Percentiles rank a stretch among this genome's conserved stretches.
Conservation (phyloP, 2,888 invertebrate species). For the Pharmacophagus antenor region DNA sequence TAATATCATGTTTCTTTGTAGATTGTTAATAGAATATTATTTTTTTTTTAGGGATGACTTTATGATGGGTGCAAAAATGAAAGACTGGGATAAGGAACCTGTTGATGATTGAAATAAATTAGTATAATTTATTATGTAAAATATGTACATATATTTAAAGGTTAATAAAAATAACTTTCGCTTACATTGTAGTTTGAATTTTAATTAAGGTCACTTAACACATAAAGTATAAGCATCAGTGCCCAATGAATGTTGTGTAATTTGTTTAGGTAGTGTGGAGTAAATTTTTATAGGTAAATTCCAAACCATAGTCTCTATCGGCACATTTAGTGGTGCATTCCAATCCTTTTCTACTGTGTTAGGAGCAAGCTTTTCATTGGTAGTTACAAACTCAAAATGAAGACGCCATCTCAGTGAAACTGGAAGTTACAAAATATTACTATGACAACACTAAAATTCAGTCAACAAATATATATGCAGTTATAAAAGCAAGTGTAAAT, state of each 20-base stretch:
- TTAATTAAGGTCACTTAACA: constrained; percentile 41
- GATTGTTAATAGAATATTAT: constrained; percentile 35
- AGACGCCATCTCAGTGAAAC: constrained; percentile 95
- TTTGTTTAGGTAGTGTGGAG: constrained; percentile 92
- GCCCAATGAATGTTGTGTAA: constrained; percentile 83
- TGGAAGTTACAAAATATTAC: constrained; percentile 55
- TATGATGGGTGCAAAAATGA: constrained; percentile 93
- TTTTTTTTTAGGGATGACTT: constrained; percentile 88
- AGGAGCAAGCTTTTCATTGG: constrained; percentile 83
- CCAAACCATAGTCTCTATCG: constrained; percentile 99
- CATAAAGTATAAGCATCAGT: constrained; percentile 72
- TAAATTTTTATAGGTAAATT: constrained; percentile 96
- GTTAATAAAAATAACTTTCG: constrained; percentile 26
- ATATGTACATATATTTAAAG: constrained; percentile 27
- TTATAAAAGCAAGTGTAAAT: neutral
- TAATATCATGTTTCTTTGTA: too few species aligned
- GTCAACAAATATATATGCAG: neutral
- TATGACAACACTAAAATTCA: neutral
- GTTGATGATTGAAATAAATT: constrained; percentile 60
- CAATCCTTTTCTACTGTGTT: constrained; percentile 83
- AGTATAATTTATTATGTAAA: constrained; percentile 35
- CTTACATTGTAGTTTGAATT: constrained; percentile 16
- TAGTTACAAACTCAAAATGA: constrained; percentile 98
- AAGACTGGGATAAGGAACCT: constrained; percentile 93
- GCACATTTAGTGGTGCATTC: constrained; percentile 91